These are phyloP conservation scores for Spicauda simplicius DNA, from an alignment of 2,888 invertebrate genomes.

Conservation along the genomic window DNA sequence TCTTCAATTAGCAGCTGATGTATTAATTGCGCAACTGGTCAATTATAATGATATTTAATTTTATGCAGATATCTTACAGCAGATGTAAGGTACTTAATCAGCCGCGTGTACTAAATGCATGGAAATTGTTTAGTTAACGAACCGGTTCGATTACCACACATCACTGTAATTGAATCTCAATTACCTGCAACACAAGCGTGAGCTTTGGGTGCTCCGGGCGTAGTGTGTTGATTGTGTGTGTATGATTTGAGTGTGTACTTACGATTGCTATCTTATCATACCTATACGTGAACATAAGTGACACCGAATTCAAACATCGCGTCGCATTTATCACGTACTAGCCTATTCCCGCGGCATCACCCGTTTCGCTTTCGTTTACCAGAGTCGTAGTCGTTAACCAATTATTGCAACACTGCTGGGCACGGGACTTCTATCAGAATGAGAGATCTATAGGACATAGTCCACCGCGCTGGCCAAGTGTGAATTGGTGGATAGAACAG, in stretches of 20 bases:
- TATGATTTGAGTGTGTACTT: constrained; percentile 2
- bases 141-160: constrained; percentile 41
- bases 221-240: background rate
- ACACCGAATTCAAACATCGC: background rate
- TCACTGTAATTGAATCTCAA: constrained; percentile 39
- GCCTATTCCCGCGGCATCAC: too few relatives aligned
- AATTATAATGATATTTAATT: constrained; percentile 7
- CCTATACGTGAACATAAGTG: background rate
- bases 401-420: too few relatives aligned
- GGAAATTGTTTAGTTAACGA: constrained; percentile 40
- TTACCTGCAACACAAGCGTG: constrained; percentile 30
- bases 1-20: constrained; percentile 15
- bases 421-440: too few relatives aligned
- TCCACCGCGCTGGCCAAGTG: too few relatives aligned
- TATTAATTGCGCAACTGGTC: constrained; percentile 17
- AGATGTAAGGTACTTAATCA: constrained; percentile 35
- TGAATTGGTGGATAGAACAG: too few relatives aligned
- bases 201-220: background rate
- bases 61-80: background rate
- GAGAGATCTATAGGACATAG: too few relatives aligned
- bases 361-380: too few relatives aligned
- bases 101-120: constrained; percentile 42
- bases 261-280: constrained; percentile 2
- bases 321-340: background rate
- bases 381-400: too few relatives aligned